Conservation (phyloP, 2,888 invertebrate genomes). For the Drosophila antonietae region DNA sequence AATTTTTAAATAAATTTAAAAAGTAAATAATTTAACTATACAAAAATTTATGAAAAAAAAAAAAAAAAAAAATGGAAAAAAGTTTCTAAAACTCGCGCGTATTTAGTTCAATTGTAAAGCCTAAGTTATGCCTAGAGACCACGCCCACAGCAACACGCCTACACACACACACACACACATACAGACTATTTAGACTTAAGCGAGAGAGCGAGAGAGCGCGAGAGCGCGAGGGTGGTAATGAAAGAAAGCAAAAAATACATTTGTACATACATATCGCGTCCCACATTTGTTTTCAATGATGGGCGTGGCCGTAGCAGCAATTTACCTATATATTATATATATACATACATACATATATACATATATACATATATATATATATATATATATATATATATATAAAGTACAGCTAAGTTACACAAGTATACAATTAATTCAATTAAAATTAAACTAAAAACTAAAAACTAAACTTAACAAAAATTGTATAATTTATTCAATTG, state of each 20-base stretch:
- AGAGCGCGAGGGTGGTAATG: conserved; percentile 31
- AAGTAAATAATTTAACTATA: conserved; percentile 4
- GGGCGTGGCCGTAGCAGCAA: conserved; percentile 75
- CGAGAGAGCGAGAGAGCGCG: background rate
- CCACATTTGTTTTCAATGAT: conserved; percentile 47
- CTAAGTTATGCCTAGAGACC: conserved; percentile 70
- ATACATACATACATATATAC: background rate
- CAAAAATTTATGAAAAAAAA: conserved; percentile 4
- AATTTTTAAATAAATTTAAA: conserved; percentile 65
- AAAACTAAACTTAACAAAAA: conserved; percentile 11
- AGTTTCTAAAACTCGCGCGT: conserved; percentile 75
- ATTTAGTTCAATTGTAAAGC: conserved; percentile 75
- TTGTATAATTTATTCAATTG: conserved; percentile 66
- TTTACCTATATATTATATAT: conserved; percentile 52
- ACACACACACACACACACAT: conserved; percentile 10
- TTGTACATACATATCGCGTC: conserved; percentile 78
- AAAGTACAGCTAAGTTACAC: conserved; percentile 61
- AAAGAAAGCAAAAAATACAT: conserved; percentile 80
- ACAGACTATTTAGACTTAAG: conserved; percentile 44
- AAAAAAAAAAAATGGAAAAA: conserved; percentile 31
- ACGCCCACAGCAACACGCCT: conserved; percentile 43
- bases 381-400: background rate
- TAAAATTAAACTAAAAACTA: conserved; percentile 36
- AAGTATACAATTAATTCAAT: conserved; percentile 81
- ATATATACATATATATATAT: background rate